phyloP scores from a whole-genome alignment of 2,113 vertebrate species.

The Hemibagrus wyckioides region DNA sequence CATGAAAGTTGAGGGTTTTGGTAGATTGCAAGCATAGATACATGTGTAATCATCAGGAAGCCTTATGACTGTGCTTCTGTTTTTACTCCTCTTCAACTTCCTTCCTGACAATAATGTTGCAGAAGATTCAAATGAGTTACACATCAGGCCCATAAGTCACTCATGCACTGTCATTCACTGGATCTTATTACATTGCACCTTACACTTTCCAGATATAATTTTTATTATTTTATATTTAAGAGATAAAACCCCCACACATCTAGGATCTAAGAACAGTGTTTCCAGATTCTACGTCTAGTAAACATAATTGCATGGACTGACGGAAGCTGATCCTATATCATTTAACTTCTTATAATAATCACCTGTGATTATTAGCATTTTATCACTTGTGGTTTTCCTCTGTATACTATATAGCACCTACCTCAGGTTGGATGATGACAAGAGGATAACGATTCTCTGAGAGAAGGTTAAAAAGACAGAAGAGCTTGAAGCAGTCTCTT shows the following conservation, averaged over 20 bases:
- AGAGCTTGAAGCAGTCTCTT: slow-evolving; percentile 76
- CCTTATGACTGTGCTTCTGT: not conserved
- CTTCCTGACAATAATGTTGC: not conserved
- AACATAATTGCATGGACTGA: not conserved
- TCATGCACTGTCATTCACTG: not conserved
- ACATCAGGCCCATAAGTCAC: not conserved
- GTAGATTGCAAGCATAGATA: slow-evolving; percentile 16
- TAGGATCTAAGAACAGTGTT: not conserved
- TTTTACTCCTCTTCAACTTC: slow-evolving; percentile 33
- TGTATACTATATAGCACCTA: slow-evolving; percentile 42
- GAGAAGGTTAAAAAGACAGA: slow-evolving; percentile 80
- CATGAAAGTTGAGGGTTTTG: not conserved
- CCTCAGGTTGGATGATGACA: slow-evolving; percentile 77
- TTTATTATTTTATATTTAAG: not conserved
- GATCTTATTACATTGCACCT: not conserved
- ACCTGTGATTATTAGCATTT: not conserved
- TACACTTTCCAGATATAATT: not conserved
- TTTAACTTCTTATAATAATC: not conserved
- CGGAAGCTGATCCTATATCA: not conserved
- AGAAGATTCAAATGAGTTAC: not conserved
- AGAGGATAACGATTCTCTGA: slow-evolving; percentile 79
- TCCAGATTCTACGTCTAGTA: not conserved
- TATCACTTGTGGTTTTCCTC: not conserved
- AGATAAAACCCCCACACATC: not conserved
- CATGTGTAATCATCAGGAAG: slow-evolving; percentile 42